Evolutionary conservation across 2,113 vertebrate genomes (phyloP).

Genomic region (Salvelinus namaycush): DNA sequence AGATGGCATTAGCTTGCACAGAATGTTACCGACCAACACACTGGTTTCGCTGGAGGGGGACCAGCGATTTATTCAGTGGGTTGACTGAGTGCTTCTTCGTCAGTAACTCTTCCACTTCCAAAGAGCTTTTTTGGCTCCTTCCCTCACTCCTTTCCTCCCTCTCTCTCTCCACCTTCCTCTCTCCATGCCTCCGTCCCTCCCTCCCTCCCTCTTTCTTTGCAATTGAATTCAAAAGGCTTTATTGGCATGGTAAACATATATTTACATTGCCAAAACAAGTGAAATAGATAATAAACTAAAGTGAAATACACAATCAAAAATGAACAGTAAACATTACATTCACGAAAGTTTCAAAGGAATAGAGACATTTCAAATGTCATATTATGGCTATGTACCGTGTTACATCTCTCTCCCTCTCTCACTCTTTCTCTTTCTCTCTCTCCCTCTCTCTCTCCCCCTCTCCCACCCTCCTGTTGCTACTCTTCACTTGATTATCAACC

Average conservation of each 20-base stretch:
- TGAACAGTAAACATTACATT: no score
- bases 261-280: no score
- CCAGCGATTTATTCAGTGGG: no score
- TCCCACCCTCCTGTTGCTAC: neutral
- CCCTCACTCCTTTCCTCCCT: neutral
- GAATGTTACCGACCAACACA: neutral
- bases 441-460: neutral
- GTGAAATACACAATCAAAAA: no score
- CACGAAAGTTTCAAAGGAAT: no score
- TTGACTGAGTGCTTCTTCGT: neutral
- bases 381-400: no score
- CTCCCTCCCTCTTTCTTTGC: neutral
- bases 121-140: neutral
- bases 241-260: no score
- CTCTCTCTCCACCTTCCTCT: neutral
- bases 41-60: no score
- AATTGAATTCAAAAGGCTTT: no score
- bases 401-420: neutral
- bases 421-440: neutral
- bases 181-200: neutral
- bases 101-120: neutral
- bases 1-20: constrained; percentile 3
- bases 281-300: no score
- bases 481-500: neutral
- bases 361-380: no score